Evolutionary conservation across 2,888 invertebrate genomes (phyloP).

Genomic region (Scaptomyza cyrtandrae): DNA sequence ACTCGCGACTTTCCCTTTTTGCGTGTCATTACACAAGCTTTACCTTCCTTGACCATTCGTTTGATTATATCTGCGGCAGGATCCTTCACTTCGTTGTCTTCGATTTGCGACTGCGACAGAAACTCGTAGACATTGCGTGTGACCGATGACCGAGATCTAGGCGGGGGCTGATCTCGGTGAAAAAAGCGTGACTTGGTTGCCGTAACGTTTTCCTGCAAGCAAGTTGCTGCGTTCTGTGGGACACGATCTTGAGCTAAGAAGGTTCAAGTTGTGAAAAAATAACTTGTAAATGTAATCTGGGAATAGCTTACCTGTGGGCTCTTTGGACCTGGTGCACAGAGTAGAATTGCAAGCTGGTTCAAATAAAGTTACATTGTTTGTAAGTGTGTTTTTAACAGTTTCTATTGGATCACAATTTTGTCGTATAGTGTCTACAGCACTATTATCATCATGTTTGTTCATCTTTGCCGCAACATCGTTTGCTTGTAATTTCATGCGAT

Average conservation of each 20-base stretch:
- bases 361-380: constrained; percentile 23
- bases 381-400: neutral
- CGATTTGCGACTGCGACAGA: constrained; percentile 77
- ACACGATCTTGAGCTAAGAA: neutral
- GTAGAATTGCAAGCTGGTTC: constrained; percentile 56
- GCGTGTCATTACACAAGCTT: constrained; percentile 86
- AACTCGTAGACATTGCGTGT: constrained; percentile 79
- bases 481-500: neutral
- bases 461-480: neutral
- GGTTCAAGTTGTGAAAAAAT: neutral
- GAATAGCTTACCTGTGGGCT: constrained; percentile 16
- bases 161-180: constrained; percentile 48
- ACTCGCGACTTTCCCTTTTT: constrained; percentile 78
- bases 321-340: constrained; percentile 17
- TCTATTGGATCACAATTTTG: neutral
- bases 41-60: constrained; percentile 85
- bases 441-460: neutral
- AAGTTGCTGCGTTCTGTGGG: neutral
- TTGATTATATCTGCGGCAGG: constrained; percentile 80
- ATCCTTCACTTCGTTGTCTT: constrained; percentile 68
- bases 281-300: too few relatives aligned
- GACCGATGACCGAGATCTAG: constrained; percentile 49
- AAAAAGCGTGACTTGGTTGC: constrained; percentile 49
- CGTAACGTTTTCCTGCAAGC: neutral
- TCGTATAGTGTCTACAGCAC: neutral